Percentiles rank a stretch among this genome's conserved stretches.
Conservation (phyloP, 2,888 invertebrate genomes). For the Callinectes sapidus region DNA sequence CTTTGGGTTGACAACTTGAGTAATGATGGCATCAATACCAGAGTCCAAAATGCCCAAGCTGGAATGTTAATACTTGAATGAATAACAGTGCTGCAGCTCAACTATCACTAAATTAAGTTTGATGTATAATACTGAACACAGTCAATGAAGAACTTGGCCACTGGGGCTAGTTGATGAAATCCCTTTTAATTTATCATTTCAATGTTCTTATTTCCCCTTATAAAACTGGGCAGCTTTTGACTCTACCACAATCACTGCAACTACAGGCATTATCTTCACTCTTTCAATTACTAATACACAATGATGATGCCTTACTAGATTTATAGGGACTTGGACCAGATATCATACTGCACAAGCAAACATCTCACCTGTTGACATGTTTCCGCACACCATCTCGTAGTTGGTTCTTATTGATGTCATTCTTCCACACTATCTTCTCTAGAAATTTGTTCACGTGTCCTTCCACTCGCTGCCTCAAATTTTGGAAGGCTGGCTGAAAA, state of each 20-base stretch:
- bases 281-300: background rate
- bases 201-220: too few relatives aligned
- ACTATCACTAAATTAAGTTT: too few relatives aligned
- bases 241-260: too few relatives aligned
- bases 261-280: background rate
- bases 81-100: background rate
- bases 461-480: conserved; percentile 91
- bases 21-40: conserved; percentile 95
- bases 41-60: conserved; percentile 92
- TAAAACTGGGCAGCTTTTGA: too few relatives aligned
- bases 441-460: conserved; percentile 90
- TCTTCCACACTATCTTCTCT: conserved; percentile 87
- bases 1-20: conserved; percentile 96
- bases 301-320: too few relatives aligned
- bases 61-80: conserved; percentile 68
- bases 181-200: too few relatives aligned
- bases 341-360: background rate
- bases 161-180: too few relatives aligned
- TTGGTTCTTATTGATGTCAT: conserved; percentile 93
- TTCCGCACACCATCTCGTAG: conserved; percentile 90
- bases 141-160: too few relatives aligned
- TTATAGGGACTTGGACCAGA: background rate
- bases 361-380: conserved; percentile 87
- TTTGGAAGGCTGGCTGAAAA: conserved; percentile 91
- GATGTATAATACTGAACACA: too few relatives aligned